Evolutionary conservation across 37 sponge, comb jelly and placozoan species (phyloP), one percentile per base, ranked within the genome.

Genomic region (Mnemiopsis leidyi): DNA sequence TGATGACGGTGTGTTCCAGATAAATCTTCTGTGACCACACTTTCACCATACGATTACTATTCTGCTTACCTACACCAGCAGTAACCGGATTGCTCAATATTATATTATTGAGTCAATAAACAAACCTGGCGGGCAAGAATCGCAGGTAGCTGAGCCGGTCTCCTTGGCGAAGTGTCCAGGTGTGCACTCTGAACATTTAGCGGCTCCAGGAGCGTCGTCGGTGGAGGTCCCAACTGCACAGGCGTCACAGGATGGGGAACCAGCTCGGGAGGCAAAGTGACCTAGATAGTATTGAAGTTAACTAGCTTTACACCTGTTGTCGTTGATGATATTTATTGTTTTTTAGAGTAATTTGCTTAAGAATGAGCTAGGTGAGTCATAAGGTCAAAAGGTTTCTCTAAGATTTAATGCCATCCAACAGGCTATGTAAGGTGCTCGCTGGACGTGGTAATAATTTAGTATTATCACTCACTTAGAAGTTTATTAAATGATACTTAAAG

Each of bases 201-300:
- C 20, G 9, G 79, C 79, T 32, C 79, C 79, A 32, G 79, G 36
- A 5, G 30, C 33, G 79, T 77, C 32, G 16, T 77, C 79, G 1
- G 79, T 77, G 32, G 79, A 77, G 36, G 79, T 77, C 0, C 79
- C 79, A 33, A 32, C 79, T 33, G 79, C 79, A 77, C 79, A 77
- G 26, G 26, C 9, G 18, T 13, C 21, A 36, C 79, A 77, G 35
- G 79, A 77, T 1, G 32, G 32, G 20, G 79, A 31, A 21, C 79
- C 79, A 1, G 79, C 32, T 34, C 32, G 32, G 16, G 79, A 33
- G 20, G 79, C 34, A 32, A 77, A 77, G 32, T 77, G 79, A 31
- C 79, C 79, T 77, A 36, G n/a, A 71, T 7, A 28, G 73, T 48
- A 48, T 48, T 48, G 13, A 18, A 48, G 61, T 48, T 48, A 13